phyloP scores from a whole-genome alignment of 2,797 vertebrate genomes.

The Lindbergichthys nudifrons region DNA sequence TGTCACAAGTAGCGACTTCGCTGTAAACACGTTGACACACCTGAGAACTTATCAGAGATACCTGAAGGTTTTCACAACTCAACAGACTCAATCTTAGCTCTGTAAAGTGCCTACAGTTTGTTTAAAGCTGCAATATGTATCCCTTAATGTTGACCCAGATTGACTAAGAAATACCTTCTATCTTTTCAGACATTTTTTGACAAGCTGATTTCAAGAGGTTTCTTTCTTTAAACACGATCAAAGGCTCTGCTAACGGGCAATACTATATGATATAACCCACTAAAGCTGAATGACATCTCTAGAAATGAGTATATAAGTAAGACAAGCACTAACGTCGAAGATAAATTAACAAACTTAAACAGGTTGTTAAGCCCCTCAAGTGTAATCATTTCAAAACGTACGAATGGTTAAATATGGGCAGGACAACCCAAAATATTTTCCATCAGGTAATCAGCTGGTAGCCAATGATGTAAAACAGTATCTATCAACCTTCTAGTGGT shows the following conservation, averaged over 20 bases:
- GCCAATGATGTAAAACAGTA: background rate
- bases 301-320: background rate
- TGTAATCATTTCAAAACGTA: background rate
- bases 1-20: slow-evolving; percentile 16
- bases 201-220: background rate
- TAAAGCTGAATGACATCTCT: background rate
- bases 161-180: rapidly evolving
- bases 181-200: background rate
- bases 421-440: background rate
- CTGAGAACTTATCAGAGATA: background rate
- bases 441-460: background rate
- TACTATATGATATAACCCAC: background rate
- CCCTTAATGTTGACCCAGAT: background rate
- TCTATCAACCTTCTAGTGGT: background rate
- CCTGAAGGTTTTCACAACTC: background rate
- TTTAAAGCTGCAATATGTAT: background rate
- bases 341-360: too few relatives aligned
- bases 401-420: background rate
- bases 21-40: background rate
- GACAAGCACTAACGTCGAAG: background rate
- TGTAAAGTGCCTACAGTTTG: background rate
- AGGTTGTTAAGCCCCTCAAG: too few relatives aligned
- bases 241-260: background rate
- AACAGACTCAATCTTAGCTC: background rate
- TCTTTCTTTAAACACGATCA: background rate